These are phyloP conservation scores for Gryllus bimaculatus DNA, from an alignment of 1,140 invertebrate genomes.

Conservation along the genomic window DNA sequence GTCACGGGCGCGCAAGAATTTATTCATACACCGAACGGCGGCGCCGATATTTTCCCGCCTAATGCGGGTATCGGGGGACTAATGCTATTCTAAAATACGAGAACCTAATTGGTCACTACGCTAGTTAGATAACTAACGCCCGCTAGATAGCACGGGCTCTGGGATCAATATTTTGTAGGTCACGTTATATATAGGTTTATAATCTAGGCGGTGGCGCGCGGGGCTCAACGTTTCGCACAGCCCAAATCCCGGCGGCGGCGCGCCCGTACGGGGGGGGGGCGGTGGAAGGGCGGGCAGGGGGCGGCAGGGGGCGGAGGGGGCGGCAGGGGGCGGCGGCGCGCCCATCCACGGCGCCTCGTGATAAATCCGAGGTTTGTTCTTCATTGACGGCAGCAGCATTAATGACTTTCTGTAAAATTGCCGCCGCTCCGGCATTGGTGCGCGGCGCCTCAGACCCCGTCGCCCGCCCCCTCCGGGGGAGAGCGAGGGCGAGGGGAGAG, in stretches of 20 bases:
- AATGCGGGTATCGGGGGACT: not conserved
- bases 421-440: not conserved
- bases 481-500: no score
- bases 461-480: no score
- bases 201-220: not conserved
- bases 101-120: not conserved
- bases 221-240: not conserved
- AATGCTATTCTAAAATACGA: not conserved
- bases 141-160: not conserved
- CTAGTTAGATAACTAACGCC: not conserved
- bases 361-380: not conserved
- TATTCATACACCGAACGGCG: not conserved
- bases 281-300: no score
- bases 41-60: not conserved
- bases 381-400: not conserved
- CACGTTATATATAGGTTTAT: not conserved
- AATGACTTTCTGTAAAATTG: conserved; percentile 1
- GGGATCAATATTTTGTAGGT: conserved; percentile 4
- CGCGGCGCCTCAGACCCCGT: not conserved
- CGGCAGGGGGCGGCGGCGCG: no score
- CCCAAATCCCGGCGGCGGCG: not conserved
- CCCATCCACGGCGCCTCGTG: not conserved
- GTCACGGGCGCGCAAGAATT: not conserved
- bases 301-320: no score
- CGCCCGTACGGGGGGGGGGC: no score